Evolutionary conservation across 2,888 invertebrate genomes (phyloP).

Genomic region (Odiellus spinosus): DNA sequence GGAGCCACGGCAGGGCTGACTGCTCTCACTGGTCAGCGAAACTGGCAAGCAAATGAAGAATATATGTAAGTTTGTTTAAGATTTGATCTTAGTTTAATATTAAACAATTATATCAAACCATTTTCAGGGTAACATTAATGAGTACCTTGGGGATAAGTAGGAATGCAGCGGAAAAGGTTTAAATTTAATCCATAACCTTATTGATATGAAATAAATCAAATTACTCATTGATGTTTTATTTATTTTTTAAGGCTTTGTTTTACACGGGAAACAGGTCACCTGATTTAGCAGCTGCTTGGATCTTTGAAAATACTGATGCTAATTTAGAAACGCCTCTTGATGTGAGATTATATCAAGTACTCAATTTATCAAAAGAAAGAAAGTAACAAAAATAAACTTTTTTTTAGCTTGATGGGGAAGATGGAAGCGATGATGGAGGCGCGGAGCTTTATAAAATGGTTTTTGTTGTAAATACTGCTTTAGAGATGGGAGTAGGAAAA

Average conservation of each 20-base stretch:
- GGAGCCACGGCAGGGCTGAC: background rate
- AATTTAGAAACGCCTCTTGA: constrained; percentile 19
- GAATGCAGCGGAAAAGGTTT: constrained; percentile 27
- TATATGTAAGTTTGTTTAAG: constrained; percentile 24
- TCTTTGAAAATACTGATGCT: constrained; percentile 36
- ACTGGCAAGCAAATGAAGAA: constrained; percentile 31
- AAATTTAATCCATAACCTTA: background rate
- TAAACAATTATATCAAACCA: no score
- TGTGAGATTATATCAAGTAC: no score
- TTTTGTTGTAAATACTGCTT: constrained; percentile 42
- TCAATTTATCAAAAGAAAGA: no score
- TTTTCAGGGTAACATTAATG: constrained; percentile 22
- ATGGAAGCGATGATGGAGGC: constrained; percentile 24
- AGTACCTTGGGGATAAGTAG: constrained; percentile 34
- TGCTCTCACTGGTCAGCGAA: background rate
- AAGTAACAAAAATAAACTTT: no score
- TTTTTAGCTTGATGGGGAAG: constrained; percentile 24
- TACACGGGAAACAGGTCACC: constrained; percentile 40
- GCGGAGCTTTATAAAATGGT: constrained; percentile 43
- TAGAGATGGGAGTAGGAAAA: constrained; percentile 47
- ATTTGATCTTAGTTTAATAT: no score
- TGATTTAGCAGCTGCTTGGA: constrained; percentile 39
- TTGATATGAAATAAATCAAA: background rate
- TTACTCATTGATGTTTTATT: background rate
- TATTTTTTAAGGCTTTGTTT: constrained; percentile 34